Base-by-base conservation (phyloP, 2,797 vertebrate species). In the Sebastes itinus region DNA sequence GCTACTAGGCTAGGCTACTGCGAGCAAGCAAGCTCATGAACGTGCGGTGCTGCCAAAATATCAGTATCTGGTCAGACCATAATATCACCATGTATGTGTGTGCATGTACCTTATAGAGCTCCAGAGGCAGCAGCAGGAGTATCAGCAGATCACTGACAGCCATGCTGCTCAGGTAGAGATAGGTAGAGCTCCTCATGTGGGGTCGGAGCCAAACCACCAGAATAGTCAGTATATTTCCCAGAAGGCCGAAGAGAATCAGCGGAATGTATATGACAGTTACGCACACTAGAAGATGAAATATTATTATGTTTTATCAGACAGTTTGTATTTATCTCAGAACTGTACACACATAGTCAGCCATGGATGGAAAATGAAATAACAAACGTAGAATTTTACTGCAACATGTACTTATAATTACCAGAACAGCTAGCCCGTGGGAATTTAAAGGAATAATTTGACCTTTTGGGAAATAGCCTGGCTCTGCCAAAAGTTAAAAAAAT, bases 151-250 rank as follows among this genome's bases (percentile, higher is more conserved):
- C 96, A 0, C 95, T 97, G 1, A 96, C 81, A 0, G 96, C 96
- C 96, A 97, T 97, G 77, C 96, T 97, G 91, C 95, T 96, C 79
- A 97, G 92, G 91, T 97, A 97, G 69, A 96, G 91, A 90, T 96
- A 97, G 60, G 96, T 95, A 0, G 95, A 96, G 69, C 95, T 96
- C 78, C 94, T 93, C 95, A 96, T 96, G 56, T 94, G 94, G 23
- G 94, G 95, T 71, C 95, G 94, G 20, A 92, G 89, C 88, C 94
- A 95, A 61, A 97, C 96, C 80, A 97, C 95, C 64, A 97, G 87
- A 22, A 96, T 95, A 7, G 96, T 96, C 13, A 96, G 75, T 5
- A 94, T 68, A 54, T 97, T 97, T 81, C 96, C 96, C 49, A 94
- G 81, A 46, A 96, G 84, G 2, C 96, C 96, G 18, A 96, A 87